Evolutionary conservation across 2,797 vertebrate genomes (phyloP).

Genomic region (Tenualosa ilisha): DNA sequence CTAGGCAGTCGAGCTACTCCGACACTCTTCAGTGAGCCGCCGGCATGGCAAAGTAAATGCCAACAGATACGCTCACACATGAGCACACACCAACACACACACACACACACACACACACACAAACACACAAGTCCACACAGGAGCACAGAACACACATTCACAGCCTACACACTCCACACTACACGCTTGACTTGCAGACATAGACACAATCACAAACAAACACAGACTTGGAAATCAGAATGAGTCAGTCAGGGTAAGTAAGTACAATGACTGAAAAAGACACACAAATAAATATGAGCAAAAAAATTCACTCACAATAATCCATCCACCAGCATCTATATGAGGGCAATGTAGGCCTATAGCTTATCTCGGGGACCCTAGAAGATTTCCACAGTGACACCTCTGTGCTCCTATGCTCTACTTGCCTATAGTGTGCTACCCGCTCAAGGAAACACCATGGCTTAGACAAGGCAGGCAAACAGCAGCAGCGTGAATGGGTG

Average conservation of each 20-base stretch:
- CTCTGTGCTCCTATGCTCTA: not conserved
- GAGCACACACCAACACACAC: slow-evolving; percentile 30
- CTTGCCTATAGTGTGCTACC: not conserved
- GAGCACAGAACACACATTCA: too few species aligned
- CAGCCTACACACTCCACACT: not conserved
- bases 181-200: not conserved
- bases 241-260: not conserved
- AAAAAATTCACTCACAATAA: not conserved
- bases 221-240: not conserved
- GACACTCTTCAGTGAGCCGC: not conserved
- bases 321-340: not conserved
- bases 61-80: slow-evolving; percentile 51
- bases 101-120: slow-evolving; percentile 16
- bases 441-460: not conserved
- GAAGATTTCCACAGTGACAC: not conserved
- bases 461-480: not conserved
- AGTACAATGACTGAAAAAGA: not conserved
- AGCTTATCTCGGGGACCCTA: not conserved
- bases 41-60: not conserved
- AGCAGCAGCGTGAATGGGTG: not conserved
- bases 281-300: not conserved
- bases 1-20: not conserved
- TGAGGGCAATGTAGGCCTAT: not conserved
- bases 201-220: slow-evolving; percentile 6
- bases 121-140: not conserved